phyloP scores from a whole-genome alignment of 2,797 vertebrate genomes.

The Enteromius unitaeniatus region DNA sequence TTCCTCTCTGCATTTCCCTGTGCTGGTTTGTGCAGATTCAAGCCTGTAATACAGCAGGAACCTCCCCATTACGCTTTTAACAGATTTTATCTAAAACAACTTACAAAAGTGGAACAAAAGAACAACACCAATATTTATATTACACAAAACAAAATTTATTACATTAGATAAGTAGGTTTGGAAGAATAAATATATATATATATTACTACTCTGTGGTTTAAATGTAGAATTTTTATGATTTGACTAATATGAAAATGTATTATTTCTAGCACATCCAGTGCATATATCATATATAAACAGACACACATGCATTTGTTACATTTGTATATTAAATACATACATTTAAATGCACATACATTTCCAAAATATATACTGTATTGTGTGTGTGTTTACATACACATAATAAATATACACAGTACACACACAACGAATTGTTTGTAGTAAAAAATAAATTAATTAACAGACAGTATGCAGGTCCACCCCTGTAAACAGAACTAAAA shows the following conservation, averaged over 20 bases:
- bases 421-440: too few species aligned
- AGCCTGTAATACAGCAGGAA: neutral
- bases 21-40: neutral
- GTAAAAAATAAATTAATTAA: neutral
- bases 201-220: neutral
- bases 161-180: too few species aligned
- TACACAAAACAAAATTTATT: neutral
- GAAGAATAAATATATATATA: neutral
- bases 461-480: neutral
- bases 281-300: too few species aligned
- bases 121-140: neutral
- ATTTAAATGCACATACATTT: too few species aligned
- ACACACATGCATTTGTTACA: too few species aligned
- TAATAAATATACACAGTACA: too few species aligned
- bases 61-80: neutral
- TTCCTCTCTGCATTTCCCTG: neutral
- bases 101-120: neutral
- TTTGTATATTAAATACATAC: too few species aligned
- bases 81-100: neutral
- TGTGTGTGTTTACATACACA: too few species aligned
- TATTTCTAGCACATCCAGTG: neutral
- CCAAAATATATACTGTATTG: too few species aligned
- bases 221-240: neutral
- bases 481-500: neutral
- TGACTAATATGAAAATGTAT: neutral